These are phyloP conservation scores for Ormyrus thymus DNA, from an alignment of 2,888 invertebrate genomes.

Conservation along the genomic window DNA sequence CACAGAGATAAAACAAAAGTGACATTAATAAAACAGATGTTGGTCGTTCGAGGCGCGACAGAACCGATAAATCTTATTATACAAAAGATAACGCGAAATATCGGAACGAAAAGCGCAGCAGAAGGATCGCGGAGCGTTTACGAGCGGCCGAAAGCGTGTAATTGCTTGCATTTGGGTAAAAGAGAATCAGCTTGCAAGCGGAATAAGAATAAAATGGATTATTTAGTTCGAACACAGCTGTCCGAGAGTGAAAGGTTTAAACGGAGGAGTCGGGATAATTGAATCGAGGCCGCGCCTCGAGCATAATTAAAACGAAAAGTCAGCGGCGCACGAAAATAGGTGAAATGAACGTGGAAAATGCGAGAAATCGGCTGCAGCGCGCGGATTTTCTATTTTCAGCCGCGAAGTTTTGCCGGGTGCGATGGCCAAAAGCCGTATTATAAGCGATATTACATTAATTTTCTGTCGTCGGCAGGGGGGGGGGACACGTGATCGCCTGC, in stretches of 20 bases:
- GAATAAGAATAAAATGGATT: too few species aligned
- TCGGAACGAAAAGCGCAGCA: too few species aligned
- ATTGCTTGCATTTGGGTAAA: too few species aligned
- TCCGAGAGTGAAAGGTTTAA: background rate
- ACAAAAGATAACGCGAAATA: too few species aligned
- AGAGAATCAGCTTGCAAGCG: too few species aligned
- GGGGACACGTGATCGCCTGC: background rate
- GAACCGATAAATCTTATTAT: too few species aligned
- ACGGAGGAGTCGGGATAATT: background rate
- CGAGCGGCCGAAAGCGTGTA: too few species aligned
- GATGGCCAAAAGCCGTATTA: constrained; percentile 27
- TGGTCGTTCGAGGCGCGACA: too few species aligned
- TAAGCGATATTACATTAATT: constrained; percentile 19
- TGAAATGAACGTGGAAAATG: constrained; percentile 33
- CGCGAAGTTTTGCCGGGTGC: background rate
- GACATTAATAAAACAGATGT: too few species aligned
- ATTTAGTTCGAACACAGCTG: too few species aligned
- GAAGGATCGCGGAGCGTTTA: too few species aligned
- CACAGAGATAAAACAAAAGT: too few species aligned
- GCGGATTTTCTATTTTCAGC: constrained; percentile 37
- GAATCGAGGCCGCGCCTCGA: constrained; percentile 4
- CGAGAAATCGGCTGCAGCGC: constrained; percentile 34
- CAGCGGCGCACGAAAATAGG: constrained; percentile 6
- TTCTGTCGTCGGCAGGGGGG: constrained; percentile 1
- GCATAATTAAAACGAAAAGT: constrained; percentile 19